These are phyloP conservation scores for Atractosteus spatula DNA, from an alignment of 2,113 vertebrate genomes.

Conservation along the genomic window DNA sequence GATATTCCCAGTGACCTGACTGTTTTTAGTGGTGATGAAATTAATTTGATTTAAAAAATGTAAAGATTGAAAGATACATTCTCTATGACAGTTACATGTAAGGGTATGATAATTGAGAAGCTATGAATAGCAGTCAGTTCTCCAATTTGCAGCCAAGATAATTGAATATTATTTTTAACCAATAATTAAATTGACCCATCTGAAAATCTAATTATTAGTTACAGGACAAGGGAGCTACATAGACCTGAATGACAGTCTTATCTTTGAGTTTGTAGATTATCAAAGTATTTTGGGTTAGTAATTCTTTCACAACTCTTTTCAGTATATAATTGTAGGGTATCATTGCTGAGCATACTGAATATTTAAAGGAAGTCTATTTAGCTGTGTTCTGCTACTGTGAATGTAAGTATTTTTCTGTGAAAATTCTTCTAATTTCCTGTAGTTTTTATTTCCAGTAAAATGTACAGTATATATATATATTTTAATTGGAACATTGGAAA, in stretches of 20 bases:
- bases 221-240: conserved; percentile 59
- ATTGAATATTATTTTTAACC: conserved; percentile 76
- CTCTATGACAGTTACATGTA: conserved; percentile 52
- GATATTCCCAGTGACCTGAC: conserved; percentile 33
- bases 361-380: too few species aligned
- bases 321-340: too few species aligned
- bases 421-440: too few species aligned
- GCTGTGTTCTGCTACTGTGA: too few species aligned
- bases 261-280: too few species aligned
- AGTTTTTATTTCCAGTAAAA: too few species aligned
- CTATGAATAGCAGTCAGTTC: conserved; percentile 64
- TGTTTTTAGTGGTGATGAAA: conserved; percentile 41
- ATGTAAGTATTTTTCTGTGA: too few species aligned
- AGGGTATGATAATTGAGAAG: conserved; percentile 22
- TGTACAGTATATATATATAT: too few species aligned
- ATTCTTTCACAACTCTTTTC: too few species aligned
- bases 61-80: conserved; percentile 48
- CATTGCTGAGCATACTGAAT: too few species aligned
- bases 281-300: too few species aligned
- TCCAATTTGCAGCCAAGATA: conserved; percentile 63
- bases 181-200: conserved; percentile 73
- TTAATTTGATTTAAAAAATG: conserved; percentile 39
- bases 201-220: conserved; percentile 69
- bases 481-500: too few species aligned
- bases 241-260: conserved; percentile 53